Base-by-base conservation (phyloP, 2,113 vertebrate genomes). In the Lipophrys pholis region DNA sequence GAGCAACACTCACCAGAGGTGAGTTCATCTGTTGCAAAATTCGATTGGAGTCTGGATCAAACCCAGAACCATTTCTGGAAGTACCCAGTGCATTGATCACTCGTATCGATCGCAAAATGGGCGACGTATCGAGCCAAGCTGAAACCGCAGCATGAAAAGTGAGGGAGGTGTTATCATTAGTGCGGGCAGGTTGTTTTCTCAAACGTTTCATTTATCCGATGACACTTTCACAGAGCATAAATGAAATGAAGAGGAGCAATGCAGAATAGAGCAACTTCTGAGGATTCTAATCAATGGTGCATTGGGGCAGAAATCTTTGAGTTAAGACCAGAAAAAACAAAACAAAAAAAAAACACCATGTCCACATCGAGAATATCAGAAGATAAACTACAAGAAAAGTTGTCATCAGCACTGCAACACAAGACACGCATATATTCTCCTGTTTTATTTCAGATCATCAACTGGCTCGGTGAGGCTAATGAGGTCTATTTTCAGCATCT, bases 51-150 rank as follows among this genome's bases (percentile, higher is more conserved):
- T 69, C 58, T 79, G 66, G 70, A 69, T 72, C 15, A 11, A 41
- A 60, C 53, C 70, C 76, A 80, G 46, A 83, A 60, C 69, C 58
- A 80, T 65, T 59, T 72, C 14, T 58, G 60, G 16, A 8, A 76
- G 51, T 76, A 58, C 63, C 45, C 40, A 41, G 16, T 35, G 51
- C 60, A 79, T 72, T 48, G 79, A 82, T 69, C 59, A 39, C 41
- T 11, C 12, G 56, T 66, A 77, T 77, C 73, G 64, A 84, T 77
- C 65, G 57, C 8, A 53, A 64, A 69, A 54, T 50, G 40, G 21
- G 50, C 41, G 46, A 68, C 6, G 3, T 63, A 75, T 16, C 45
- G 61, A 81, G 41, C 51, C n/a, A 41, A 74, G 48, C 59, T 49
- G 5, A 71, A 73, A 48, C 38, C 16, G 49, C 38, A 41, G 56